Conservation (phyloP, 2,113 vertebrate genomes). For the Myocastor coypus region DNA sequence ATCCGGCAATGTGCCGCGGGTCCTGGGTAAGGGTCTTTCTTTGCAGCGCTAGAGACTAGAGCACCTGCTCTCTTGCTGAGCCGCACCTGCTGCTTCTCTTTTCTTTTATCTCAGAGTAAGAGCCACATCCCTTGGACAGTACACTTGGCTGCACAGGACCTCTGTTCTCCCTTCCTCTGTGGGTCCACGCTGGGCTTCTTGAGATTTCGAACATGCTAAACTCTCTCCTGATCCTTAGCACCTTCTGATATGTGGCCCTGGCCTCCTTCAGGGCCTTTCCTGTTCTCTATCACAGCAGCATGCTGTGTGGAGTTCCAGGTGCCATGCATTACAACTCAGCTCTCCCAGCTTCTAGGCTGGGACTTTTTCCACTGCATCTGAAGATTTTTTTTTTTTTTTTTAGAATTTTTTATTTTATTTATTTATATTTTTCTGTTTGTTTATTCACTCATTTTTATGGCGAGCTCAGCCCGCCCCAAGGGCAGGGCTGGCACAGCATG, state of each 20-base stretch:
- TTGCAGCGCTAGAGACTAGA: neutral
- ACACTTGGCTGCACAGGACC: neutral
- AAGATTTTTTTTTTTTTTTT: too few species aligned
- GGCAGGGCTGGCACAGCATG: too few species aligned
- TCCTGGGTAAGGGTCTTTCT: neutral
- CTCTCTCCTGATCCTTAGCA: neutral
- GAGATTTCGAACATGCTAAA: neutral
- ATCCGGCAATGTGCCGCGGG: neutral
- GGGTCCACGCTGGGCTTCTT: neutral
- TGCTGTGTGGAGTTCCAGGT: neutral
- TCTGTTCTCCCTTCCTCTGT: neutral
- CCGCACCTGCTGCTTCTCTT: neutral
- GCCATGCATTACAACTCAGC: neutral
- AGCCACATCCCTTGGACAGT: neutral
- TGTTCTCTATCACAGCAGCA: neutral
- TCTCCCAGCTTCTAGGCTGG: neutral
- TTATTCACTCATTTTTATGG: too few species aligned
- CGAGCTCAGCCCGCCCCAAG: too few species aligned
- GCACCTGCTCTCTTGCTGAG: too few species aligned
- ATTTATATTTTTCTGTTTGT: too few species aligned
- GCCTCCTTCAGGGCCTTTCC: neutral
- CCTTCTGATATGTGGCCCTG: neutral
- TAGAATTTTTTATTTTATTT: too few species aligned
- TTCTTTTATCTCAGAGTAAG: conserved; percentile 23
- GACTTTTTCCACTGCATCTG: neutral